Evolutionary conservation across 2,797 vertebrate species (phyloP).

Genomic region (Catamblyrhynchus diadema): DNA sequence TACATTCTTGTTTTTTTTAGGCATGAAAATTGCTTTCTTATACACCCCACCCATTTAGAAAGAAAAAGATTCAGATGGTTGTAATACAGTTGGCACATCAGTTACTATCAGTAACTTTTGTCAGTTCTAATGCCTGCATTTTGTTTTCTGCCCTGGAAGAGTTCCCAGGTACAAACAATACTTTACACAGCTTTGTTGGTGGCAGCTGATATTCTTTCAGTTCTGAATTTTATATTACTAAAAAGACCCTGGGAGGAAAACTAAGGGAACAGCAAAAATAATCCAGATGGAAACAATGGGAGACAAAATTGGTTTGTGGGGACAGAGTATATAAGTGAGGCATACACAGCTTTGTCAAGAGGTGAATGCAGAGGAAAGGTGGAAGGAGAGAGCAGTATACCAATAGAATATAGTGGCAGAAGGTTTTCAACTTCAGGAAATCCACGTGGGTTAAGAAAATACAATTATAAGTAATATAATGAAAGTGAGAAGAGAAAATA

Average conservation of each 20-base stretch:
- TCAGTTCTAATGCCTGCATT: neutral
- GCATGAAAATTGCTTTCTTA: neutral
- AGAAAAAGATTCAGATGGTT: neutral
- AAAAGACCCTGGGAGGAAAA: constrained; percentile 24
- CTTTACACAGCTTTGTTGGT: neutral
- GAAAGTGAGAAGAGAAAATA: neutral
- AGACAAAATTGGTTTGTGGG: neutral
- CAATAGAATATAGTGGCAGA: neutral
- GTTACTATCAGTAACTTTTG: neutral
- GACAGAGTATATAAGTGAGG: neutral
- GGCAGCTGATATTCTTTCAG: neutral
- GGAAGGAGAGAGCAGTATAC: neutral
- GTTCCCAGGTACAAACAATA: neutral
- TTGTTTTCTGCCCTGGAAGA: constrained; percentile 36
- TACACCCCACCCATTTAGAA: neutral
- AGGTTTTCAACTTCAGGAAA: neutral
- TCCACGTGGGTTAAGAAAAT: neutral
- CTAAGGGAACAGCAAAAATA: neutral
- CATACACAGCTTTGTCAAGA: neutral
- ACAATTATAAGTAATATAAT: neutral
- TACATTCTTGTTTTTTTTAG: neutral
- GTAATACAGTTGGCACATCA: neutral
- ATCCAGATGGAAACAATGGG: neutral
- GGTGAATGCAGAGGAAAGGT: neutral
- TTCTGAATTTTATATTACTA: constrained; percentile 19